Evolutionary conservation across 2,113 vertebrate genomes (phyloP), one percentile per base, ranked within the genome.

Genomic region (Bubo blakistoni): DNA sequence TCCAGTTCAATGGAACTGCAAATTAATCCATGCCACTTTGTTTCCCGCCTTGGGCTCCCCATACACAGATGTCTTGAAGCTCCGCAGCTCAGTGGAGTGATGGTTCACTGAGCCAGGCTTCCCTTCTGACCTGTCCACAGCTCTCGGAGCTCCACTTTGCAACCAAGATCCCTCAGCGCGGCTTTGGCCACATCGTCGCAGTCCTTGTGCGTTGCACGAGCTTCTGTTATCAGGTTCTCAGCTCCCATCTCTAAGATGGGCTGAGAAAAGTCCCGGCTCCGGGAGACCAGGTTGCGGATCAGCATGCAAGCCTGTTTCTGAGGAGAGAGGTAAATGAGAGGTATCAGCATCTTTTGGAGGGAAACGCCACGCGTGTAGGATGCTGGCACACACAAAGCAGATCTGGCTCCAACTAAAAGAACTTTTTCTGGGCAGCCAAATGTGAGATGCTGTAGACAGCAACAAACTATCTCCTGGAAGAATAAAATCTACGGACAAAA

Each of bases 261-360:
- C 95, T 98, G 98, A 32, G 96, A 98, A 51, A 98, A 98, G 78
- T 97, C 98, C 6, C 73, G 97, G 82, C 97, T 98, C 20, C 98
- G 98, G 16, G 99, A 88, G 24, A 99, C 99, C 86, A 99, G 97
- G 97, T 99, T 99, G 54, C 99, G 98, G 96, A 99, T 97, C 95
- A 99, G 94, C 99, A 99, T 99, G 93, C 99, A 99, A 8, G 98
- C 98, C 94, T 99, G 99, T 95, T 99, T 99, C 99, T 99, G 97
- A 46, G 51, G 42, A 90, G 57, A 72, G 25, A 62, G 36, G 29
- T 7, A 61, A 69, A 30, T 2, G 21, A 69, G 49, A 51, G 20
- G 2, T 2, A 10, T 95, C 12, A 86, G 76, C 2, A 3, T 11
- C 34, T 76, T 52, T 4, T 3, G 18, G 1, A 62, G 27, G 62